Evolutionary conservation across 2,797 vertebrate species (phyloP), one percentile per base, ranked within the genome.

Genomic region (Liparis tanakae): DNA sequence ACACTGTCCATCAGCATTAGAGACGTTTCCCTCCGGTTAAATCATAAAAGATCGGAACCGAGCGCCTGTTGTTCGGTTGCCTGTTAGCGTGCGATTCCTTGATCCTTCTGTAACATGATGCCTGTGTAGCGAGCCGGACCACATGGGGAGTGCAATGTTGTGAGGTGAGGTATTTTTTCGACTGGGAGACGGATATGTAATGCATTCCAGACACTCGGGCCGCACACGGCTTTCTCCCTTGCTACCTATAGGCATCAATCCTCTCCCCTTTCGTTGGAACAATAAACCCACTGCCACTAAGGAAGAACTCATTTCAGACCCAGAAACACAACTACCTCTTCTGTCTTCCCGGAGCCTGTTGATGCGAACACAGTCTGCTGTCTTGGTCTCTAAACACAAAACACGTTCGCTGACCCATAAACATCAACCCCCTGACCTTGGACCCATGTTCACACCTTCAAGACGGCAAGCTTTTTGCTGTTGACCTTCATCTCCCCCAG

Each of bases 231-330:
- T 87, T 81, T 85, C 79, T 80, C 88, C 87, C 72, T 80, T 77
- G 88, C 93, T 93, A 94, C 93, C 92, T 93, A 93, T 90, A 92
- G 83, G 84, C 93, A 94, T 95, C 94, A 94, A 90, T 87, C 93
- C 89, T 94, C 92, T 94, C 91, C 68, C 51, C 83, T 93, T 93
- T 94, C 91, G 55, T 88, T 91, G 88, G 61, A 94, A 94, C 91
- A 94, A 94, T 92, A 95, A 95, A 94, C 91, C 53, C 66, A 60
- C 84, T 82, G 86, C 87, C 85, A 76, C 87, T 85, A 80, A 91
- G 89, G 87, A 89, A 91, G 86, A 88, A 78, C 74, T 86, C 68
- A 67, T 88, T 87, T 89, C 87, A 82, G 84, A 82, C 70, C 65
- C 67, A 56, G 88, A 90, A 92, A 91, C 82, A 87, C 80, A 87